These are phyloP conservation scores for Scolopax bukidnonensis DNA, from an alignment of 2,797 vertebrate species.

Conservation along the genomic window DNA sequence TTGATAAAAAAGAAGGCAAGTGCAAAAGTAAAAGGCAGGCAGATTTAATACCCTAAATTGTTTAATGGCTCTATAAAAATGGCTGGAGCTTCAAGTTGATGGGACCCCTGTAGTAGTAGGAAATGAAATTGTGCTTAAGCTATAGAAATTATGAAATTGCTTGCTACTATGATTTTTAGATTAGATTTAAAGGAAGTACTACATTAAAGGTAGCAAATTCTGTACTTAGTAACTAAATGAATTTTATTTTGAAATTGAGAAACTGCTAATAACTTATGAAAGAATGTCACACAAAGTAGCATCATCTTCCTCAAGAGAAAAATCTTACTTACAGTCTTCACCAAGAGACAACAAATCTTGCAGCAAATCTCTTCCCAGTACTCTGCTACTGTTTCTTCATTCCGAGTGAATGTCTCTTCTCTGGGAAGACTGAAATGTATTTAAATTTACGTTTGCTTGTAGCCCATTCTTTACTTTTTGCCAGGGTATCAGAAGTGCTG, in stretches of 20 bases:
- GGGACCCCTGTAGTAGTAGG: not conserved
- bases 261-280: not conserved
- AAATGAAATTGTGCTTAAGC: not conserved
- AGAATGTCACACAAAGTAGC: not conserved
- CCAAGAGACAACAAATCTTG: not conserved
- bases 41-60: not conserved
- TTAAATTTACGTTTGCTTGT: not conserved
- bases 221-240: not conserved
- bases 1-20: not conserved
- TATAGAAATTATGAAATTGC: fast-evolving
- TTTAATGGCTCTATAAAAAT: not conserved
- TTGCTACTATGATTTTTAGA: not conserved
- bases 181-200: not conserved
- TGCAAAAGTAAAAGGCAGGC: not conserved
- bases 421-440: not conserved
- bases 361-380: not conserved
- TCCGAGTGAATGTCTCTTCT: not conserved
- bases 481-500: not conserved
- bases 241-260: not conserved
- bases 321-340: not conserved
- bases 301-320: not conserved
- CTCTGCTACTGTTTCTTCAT: not conserved
- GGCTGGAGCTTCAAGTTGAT: not conserved
- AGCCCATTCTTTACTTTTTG: not conserved
- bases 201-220: not conserved